Conservation (phyloP, 2,113 vertebrate genomes). For the Indri indri region DNA sequence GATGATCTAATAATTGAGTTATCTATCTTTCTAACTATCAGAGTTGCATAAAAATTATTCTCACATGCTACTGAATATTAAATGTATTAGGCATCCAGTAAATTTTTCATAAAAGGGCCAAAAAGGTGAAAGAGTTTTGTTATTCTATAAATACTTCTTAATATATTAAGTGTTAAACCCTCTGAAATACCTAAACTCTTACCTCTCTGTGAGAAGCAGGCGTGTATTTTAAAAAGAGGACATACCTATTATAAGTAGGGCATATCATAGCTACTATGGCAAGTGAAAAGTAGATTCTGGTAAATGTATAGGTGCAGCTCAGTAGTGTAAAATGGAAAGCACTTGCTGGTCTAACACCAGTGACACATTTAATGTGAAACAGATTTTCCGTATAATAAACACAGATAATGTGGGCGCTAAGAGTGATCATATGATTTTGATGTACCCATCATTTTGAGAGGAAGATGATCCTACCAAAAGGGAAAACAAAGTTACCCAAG, state of each 20-base stretch:
- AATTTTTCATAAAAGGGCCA: constrained; percentile 92
- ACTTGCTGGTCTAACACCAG: not conserved
- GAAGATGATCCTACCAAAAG: not conserved
- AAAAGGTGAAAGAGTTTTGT: constrained; percentile 83
- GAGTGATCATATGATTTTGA: not conserved
- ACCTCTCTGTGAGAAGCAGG: constrained; percentile 40
- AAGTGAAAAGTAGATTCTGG: constrained; percentile 62
- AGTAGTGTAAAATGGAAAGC: constrained; percentile 39
- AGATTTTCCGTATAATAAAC: not conserved
- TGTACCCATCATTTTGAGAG: not conserved
- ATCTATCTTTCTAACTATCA: constrained; percentile 98
- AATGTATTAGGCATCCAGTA: constrained; percentile 93
- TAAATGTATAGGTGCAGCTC: constrained; percentile 49
- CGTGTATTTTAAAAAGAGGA: constrained; percentile 34
- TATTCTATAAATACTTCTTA: constrained; percentile 80
- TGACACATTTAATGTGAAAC: not conserved
- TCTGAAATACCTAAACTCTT: constrained; percentile 41
- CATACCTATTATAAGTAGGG: not conserved
- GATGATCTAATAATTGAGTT: constrained; percentile 99
- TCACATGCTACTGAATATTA: constrained; percentile 99
- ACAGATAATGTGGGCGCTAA: not conserved
- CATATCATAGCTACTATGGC: constrained; percentile 45
- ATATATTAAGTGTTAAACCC: constrained; percentile 65
- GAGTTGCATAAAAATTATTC: constrained; percentile 99
- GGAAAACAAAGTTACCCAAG: not conserved